Evolutionary conservation across 2,113 vertebrate genomes (phyloP), one percentile per base, ranked within the genome.

Genomic region (Globicephala melas): DNA sequence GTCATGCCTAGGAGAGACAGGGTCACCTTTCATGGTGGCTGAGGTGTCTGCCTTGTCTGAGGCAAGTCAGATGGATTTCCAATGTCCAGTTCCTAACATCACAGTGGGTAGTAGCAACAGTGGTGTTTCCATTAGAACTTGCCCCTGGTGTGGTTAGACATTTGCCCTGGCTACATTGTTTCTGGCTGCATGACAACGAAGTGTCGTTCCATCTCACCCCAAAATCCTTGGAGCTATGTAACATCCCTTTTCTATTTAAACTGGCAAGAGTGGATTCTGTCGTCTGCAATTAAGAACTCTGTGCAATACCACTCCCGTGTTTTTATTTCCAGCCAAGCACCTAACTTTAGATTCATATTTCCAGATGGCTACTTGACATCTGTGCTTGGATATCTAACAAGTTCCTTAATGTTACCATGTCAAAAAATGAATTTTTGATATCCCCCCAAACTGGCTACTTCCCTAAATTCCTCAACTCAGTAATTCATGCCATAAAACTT

Each of bases 311-410:
- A 26, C 67, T 63, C 50, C 44, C 25, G 76, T 53, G 8, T 87
- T 81, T 70, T 82, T 58, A 25, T 83, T 71, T 91, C 3, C 31
- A 91, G n/a, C 53, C 60, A 87, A 63, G 67, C 8, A 63, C 36
- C n/a, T 68, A 91, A 95, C 25, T 95, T 87, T 62, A 82, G n/a
- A 70, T 91, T 76, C 50, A 36, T 63, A 70, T 63, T 91, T 87
- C 44, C 21, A 77, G 63, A 65, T 95, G 76, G 53, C 31, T 68
- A 20, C 36, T 93, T 93, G 41, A 70, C 23, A 62, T 68, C 80
- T 82, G 17, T 68, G 60, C 8, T 93, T 44, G 2, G 28, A n/a
- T 77, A 77, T 20, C 41, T 94, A 76, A 63, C 50, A 80, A 93
- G n/a, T 55, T 76, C 73, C 63, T 68, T 50, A 41, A 20, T 55